Evolutionary conservation across 1,140 invertebrate genomes (phyloP).

Genomic region (Berghia stephanieae): DNA sequence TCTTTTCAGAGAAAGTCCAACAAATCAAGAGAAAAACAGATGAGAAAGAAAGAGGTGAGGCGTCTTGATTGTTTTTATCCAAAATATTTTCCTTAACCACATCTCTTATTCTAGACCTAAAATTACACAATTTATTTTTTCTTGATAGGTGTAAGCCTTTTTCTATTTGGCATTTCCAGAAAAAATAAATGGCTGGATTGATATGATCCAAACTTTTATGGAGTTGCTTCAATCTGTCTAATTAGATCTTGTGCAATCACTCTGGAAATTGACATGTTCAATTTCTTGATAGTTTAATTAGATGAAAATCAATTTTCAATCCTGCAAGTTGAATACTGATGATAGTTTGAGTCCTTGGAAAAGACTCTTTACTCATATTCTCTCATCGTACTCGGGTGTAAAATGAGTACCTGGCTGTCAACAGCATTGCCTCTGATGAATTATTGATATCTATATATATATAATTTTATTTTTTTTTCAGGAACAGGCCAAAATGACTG

Average conservation of each 20-base stretch:
- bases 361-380: neutral
- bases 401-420: too few species aligned
- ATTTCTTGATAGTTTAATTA: neutral
- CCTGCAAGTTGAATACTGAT: neutral
- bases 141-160: neutral
- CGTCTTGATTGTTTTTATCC: neutral
- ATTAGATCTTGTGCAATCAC: too few species aligned
- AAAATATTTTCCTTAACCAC: neutral
- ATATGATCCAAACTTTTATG: neutral
- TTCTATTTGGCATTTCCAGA: too few species aligned
- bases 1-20: constrained; percentile 26
- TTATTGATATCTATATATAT: neutral
- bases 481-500: constrained; percentile 24
- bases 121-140: neutral
- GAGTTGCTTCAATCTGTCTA: neutral
- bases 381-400: too few species aligned
- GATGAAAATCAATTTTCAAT: neutral
- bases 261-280: too few species aligned
- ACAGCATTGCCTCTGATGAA: too few species aligned
- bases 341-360: neutral
- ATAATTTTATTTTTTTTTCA: neutral
- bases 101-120: neutral
- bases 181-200: too few species aligned
- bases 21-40: constrained; percentile 27
- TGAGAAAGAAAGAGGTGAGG: constrained; percentile 23